Base-by-base conservation (phyloP, 1,140 invertebrate genomes). In the Lasaia peninsularis region DNA sequence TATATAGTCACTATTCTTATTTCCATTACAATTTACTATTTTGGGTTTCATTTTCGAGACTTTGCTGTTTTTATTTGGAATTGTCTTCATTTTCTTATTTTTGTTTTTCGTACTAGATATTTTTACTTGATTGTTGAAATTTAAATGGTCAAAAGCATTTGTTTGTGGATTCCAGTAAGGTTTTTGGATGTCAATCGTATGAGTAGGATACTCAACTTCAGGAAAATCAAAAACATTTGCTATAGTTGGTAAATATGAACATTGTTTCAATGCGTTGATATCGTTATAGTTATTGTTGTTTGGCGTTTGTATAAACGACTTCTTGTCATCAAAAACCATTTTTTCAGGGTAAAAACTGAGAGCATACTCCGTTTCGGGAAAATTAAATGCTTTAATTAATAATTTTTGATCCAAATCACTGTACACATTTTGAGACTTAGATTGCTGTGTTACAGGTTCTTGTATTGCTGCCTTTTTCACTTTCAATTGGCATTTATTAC, bases 131-230 rank as follows among this genome's bases (percentile, higher is more conserved):
- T 18, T 16, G 52, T 57, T 53, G 24, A 12, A 49, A 16, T 6
- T 18, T 44, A 34, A 20, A 20, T 24, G 10, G 32, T 55, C 61
- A 28, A 16, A 37, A 11, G 32, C 24, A 20, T 35, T 9, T 8
- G 6, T 28, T 21, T 53, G 49, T 9, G 56, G 57, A 56, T 73
- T 70, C 75, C 76, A 78, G 62, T 70, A 79, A 37, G 75, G 76
- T 21, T 57, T 65, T 78, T 76, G 78, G 7, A 67, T 73, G 34
- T 84, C 80, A 31, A 44, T 64, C 18, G 61, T 60, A 34, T 54
- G 62, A 7, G 76, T 48, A 6, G 83, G 80, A 66, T 84, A 84
- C 55, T 80, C 76, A 2, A 81, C 73, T 50, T 84, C 80, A 8
- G 83, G 80, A 65, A 83, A 86, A 28, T 57, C 49, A 10, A 34